Base-by-base conservation (phyloP, 2,797 vertebrate genomes). In the Pseudocheirus occidentalis region DNA sequence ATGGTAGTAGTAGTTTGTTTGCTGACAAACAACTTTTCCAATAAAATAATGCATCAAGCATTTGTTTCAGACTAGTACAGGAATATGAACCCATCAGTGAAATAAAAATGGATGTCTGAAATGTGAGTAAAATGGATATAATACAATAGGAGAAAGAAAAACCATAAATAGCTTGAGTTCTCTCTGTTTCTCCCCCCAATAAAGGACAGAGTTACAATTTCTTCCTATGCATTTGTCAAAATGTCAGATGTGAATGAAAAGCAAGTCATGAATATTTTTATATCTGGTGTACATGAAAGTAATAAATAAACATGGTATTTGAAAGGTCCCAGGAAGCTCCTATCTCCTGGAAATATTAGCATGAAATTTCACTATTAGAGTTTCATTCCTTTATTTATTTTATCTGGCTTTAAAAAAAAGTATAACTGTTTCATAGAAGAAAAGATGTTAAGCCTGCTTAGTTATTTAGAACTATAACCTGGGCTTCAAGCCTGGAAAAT, bases 71-170 rank as follows among this genome's bases (percentile, higher is more conserved):
- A 50, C 9, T 46, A 87, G 24, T 46, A 87, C 0, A 50, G 40
- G 9, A 2, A 54, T 54, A 54, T 54, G 53, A 54, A 95, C 81
- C 29, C 34, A n/a, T 7, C 7, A 10, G 7, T 53, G 46, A 95
- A 55, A 12, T 95, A 92, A 95, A 66, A 87, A 46, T 87, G 40
- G 10, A 46, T 87, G 40, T 81, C 12, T 73, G 21, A 87, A 87
- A 46, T 18, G 56, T 73, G 55, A 97, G 91, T 66, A 13, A 96
- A 94, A 59, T 55, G 40, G 2, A 29, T 95, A 92, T 91, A 21
- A 54, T 34, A 81, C 9, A 53, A 87, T 5, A 56, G 81, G 46
- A 90, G 13, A 91, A 16, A n/a, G 59, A 62, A 87, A 87, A 87
- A 73, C 13, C 4, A 92, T 24, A 10, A 50, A 58, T 24, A 87